Conservation (phyloP, 1,140 invertebrate species). For the Drosophila biarmipes region DNA sequence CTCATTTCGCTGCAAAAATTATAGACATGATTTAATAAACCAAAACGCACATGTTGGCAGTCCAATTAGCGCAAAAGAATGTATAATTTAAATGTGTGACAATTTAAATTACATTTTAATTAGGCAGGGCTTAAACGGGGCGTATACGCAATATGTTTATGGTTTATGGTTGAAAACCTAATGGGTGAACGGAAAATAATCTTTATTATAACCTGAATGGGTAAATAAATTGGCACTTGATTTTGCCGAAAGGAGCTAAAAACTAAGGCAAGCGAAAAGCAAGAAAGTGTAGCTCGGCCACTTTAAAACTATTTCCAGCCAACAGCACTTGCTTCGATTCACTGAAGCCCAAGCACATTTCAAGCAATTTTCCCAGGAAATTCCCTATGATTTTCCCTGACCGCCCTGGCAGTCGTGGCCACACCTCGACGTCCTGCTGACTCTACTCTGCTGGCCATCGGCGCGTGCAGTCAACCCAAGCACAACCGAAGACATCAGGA, state of each 20-base stretch:
- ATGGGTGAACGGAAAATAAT: no score
- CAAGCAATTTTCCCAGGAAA: conserved; percentile 18
- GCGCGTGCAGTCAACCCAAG: conserved; percentile 68
- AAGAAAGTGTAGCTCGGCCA: not conserved
- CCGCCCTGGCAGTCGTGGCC: conserved; percentile 4
- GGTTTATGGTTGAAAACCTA: not conserved
- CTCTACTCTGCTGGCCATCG: conserved; percentile 46
- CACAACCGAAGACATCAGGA: conserved; percentile 27
- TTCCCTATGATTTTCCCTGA: conserved; percentile 45
- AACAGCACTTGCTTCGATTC: conserved; percentile 3
- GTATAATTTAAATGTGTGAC: conserved; percentile 13
- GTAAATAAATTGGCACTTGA: no score
- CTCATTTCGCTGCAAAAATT: conserved; percentile 11
- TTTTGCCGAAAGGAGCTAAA: no score
- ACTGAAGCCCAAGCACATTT: conserved; percentile 30
- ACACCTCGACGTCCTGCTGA: conserved; percentile 35
- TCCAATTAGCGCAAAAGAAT: conserved; percentile 23
- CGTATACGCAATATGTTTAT: conserved; percentile 23
- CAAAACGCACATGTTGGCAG: conserved; percentile 2
- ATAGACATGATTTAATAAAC: conserved; percentile 2
- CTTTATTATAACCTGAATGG: no score
- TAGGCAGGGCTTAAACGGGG: conserved; percentile 4
- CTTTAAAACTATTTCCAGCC: conserved; percentile 17
- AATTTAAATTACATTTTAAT: conserved; percentile 14
- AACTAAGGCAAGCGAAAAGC: not conserved